Base-by-base conservation (phyloP, 2,888 invertebrate species). In the Drosophila pseudotalamancana region DNA sequence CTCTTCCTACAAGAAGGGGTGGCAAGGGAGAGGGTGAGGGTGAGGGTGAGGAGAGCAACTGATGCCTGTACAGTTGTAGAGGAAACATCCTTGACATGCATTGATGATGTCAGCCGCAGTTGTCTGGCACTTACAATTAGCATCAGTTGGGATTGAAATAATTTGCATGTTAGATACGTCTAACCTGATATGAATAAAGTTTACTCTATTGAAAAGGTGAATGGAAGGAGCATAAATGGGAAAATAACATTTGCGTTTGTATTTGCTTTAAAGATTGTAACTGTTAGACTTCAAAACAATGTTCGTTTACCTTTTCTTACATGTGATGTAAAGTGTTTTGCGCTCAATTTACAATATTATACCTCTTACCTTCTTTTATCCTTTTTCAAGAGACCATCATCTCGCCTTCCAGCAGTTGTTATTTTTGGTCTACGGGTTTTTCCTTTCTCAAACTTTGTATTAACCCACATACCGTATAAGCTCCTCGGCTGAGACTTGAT, bases 71-170 rank as follows among this genome's bases (percentile, higher is more conserved):
- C 11, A 12, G 21, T 9, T 18, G 23, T 14, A n/a, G 37, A 16
- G 12, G 6, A 21, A 25, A 42, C 56, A 50, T 50, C 48, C 32
- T 65, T 31, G 45, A 35, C 56, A 45, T 32, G 34, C 29, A 50
- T 45, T 57, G 25, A 46, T 48, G 39, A 42, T 42, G 65, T 50
- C 56, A 45, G 43, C 6, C 6, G 4, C 67, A 55, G 19, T 32
- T 46, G 14, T 21, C 21, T 39, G 35, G n/a, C 62, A 62, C 35
- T 53, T 11, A n/a, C 57, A 71, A 62, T 57, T 77, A 61, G 60
- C 23, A 54, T 55, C 39, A 39, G 53, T 60, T 60, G 48, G 57
- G 39, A 37, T 19, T 21, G 6, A 11, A 9, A 23, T 39, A 12
- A 6, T 8, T 12, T 8, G 8, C 12, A 19, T 25, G 2, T 8